Base-by-base conservation (phyloP, 2,888 invertebrate species). In the Drosophila parthenogenetica region DNA sequence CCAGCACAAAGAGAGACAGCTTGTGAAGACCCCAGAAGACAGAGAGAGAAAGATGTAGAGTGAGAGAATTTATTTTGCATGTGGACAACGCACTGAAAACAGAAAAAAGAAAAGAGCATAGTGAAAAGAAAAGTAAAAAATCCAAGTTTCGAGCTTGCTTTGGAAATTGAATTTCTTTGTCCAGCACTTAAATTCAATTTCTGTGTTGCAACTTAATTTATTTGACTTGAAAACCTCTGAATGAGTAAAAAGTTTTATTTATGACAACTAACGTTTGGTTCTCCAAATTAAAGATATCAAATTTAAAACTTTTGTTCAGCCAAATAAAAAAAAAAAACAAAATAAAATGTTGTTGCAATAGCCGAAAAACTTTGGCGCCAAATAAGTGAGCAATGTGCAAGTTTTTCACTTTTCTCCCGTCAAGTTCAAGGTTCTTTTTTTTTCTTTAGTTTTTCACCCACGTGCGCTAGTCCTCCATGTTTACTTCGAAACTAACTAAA, bases 351-450 rank as follows among this genome's bases (percentile, higher is more conserved):
- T 79, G 69, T 69, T 60, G 60, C 69, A 79, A 76, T 77, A 64
- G 65, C 51, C 51, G 48, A 40, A 66, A 74, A 84, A 83, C 74
- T 86, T 80, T 70, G 89, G 81, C 87, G 84, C 79, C 87, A 77
- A 80, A 74, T 70, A 76, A 70, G 70, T 81, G 74, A 55, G 60
- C 54, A 68, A 62, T 63, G 61, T 42, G 37, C 62, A 83, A 84
- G 77, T 81, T 84, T 55, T 59, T 35, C 35, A 35, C 35, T 35
- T 35, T 29, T 42, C 19, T 48, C 7, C 43, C 45, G 35, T 10
- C 32, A 72, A 77, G 46, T 66, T 46, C 49, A 42, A 40, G 43
- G 25, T 46, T 63, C 16, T 55, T 45, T 35, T 17, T 17, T 17
- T 17, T 32, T 35, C 55, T 29, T 42, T 16, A 42, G 29, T 29